Conservation (phyloP, 1,140 invertebrate genomes). For the Patella vulgata region DNA sequence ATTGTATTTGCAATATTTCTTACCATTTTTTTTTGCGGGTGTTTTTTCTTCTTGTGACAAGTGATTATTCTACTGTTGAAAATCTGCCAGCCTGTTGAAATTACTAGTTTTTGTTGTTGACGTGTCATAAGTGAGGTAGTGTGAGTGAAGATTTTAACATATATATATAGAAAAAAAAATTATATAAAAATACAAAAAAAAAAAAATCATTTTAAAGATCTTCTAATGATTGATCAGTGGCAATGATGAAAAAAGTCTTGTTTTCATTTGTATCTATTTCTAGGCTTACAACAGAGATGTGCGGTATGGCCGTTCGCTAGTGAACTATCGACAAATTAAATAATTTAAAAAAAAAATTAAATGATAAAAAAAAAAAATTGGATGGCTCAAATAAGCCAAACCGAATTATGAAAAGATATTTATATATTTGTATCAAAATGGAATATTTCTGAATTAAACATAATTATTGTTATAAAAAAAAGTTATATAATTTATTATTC, state of each 20-base stretch:
- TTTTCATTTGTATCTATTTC: slow-evolving; percentile 26
- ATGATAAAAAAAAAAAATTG: background rate
- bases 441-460: background rate
- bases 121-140: background rate
- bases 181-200: slow-evolving; percentile 5
- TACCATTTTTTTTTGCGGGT: background rate
- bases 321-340: background rate
- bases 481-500: too few relatives aligned
- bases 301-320: slow-evolving; percentile 41
- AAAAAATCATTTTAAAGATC: slow-evolving; percentile 4
- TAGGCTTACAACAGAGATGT: slow-evolving; percentile 41
- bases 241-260: background rate
- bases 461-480: too few relatives aligned
- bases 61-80: background rate
- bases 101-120: background rate
- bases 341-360: background rate
- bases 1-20: slow-evolving; percentile 7
- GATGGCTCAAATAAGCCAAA: slow-evolving; percentile 1
- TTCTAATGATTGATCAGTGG: slow-evolving; percentile 1
- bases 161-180: background rate
- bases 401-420: background rate
- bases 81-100: background rate
- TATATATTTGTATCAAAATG: background rate
- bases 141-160: background rate
- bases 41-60: slow-evolving; percentile 1